Base-by-base conservation (phyloP, 2,113 vertebrate genomes). In the Mastomys natalensis region DNA sequence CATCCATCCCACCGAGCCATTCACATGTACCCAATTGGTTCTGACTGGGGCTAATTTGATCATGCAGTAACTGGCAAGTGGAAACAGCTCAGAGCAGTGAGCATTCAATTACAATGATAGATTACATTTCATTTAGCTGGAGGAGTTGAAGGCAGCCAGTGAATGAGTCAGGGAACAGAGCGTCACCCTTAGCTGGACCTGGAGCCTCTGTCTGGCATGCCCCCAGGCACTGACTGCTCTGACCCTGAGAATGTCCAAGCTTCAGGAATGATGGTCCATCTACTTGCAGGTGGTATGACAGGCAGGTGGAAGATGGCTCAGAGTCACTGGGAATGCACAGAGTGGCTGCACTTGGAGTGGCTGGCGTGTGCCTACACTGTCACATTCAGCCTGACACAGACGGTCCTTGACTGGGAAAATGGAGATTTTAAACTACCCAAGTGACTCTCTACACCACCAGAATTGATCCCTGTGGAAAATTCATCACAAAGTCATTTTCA, bases 31-130 rank as follows among this genome's bases (percentile, higher is more conserved):
- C 48, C 66, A 68, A 11, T 0, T 89, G 86, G 66, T 64, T 94
- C 84, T 96, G 93, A 89, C 84, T 87, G 91, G 86, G 60, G 82
- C 96, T 94, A 73, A 89, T 97, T 98, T 88, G 97, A 96, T 92
- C 97, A 97, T 97, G 95, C 92, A 94, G 88, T 93, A 95, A 98
- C 95, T 96, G 93, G 66, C 77, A 95, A 95, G 97, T 10, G 97
- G 95, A 98, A 93, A 95, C 40, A 80, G 89, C 85, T 87, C 93
- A 96, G 43, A 89, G 78, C 97, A 96, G 93, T 53, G 26, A 45
- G 90, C 94, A 97, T 94, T 95, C 96, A 85, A 95, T 96, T 95
- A 97, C 51, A 94, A 87, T 82, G 87, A 88, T 16, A 77, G 88
- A 68, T 66, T 58, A 43, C 64, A 92, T 68, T 84, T 70, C 55